A percentile compares a stretch with the other conserved stretches of the same genome.
Conservation (phyloP, 2,888 invertebrate genomes). For the Protonemura montana region DNA sequence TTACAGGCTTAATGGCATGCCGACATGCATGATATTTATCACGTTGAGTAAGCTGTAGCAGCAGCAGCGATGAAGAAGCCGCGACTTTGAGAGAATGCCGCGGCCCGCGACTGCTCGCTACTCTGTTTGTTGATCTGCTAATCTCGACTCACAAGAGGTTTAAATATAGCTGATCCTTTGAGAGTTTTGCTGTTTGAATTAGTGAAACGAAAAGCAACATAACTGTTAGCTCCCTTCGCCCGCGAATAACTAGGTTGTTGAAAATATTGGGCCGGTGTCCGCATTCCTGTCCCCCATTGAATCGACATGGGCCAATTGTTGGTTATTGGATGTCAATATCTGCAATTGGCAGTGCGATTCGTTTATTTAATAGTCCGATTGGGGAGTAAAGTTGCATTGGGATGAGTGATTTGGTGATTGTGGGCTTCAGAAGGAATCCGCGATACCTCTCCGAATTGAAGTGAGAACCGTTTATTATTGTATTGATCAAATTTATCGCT, state of each 20-base stretch:
- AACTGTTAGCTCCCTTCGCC: background rate
- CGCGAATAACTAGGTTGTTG: background rate
- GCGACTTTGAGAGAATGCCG: background rate
- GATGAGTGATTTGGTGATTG: too few species aligned
- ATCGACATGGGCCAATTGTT: background rate
- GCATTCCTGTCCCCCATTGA: background rate
- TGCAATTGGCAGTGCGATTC: too few species aligned
- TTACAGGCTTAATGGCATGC: background rate
- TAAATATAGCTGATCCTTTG: slow-evolving; percentile 7
- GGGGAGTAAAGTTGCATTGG: too few species aligned
- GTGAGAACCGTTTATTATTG: too few species aligned
- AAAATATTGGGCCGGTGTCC: background rate
- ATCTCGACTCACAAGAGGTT: background rate
- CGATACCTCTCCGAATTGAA: too few species aligned
- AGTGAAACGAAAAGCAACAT: slow-evolving; percentile 1
- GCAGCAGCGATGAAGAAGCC: background rate
- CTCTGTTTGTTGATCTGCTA: background rate
- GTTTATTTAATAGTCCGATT: too few species aligned
- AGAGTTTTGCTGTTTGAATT: slow-evolving; percentile 4
- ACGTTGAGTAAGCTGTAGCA: background rate
- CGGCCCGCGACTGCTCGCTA: background rate
- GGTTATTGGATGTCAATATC: too few species aligned
- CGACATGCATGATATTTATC: background rate
- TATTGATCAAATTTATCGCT: too few species aligned
- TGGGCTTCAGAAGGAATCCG: too few species aligned